Percentiles rank a stretch among this genome's conserved stretches.
phyloP scores from a whole-genome alignment of 2,888 invertebrate genomes.

The Copidosoma aretas region DNA sequence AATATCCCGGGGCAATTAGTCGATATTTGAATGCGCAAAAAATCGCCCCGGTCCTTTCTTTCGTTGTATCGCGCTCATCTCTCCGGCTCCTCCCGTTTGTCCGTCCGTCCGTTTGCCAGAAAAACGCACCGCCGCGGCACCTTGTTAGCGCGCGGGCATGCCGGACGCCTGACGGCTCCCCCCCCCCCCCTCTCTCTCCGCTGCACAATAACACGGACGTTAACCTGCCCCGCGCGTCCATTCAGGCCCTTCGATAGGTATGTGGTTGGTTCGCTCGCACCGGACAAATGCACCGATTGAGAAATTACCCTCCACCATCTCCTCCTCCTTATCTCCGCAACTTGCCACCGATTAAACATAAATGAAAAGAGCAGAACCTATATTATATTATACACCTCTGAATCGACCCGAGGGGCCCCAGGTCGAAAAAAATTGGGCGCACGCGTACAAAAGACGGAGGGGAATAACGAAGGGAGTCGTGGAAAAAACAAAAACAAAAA shows the following conservation, averaged over 20 bases:
- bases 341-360: slow-evolving; percentile 2
- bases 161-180: slow-evolving; percentile 31
- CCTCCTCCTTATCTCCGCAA: neutral
- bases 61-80: slow-evolving; percentile 48
- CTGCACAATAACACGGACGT: slow-evolving; percentile 59
- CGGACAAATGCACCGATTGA: slow-evolving; percentile 30
- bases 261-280: too few species aligned
- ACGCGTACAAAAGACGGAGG: too few species aligned
- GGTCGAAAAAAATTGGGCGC: too few species aligned
- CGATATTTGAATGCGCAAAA: slow-evolving; percentile 63
- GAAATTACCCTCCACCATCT: slow-evolving; percentile 6
- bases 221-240: slow-evolving; percentile 48
- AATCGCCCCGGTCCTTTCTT: slow-evolving; percentile 52
- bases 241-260: neutral
- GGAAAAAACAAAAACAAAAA: too few species aligned
- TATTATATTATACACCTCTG: too few species aligned
- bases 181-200: slow-evolving; percentile 37
- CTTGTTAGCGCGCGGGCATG: slow-evolving; percentile 61
- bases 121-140: slow-evolving; percentile 54
- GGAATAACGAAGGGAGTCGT: too few species aligned
- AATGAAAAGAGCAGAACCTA: slow-evolving; percentile 4
- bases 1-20: slow-evolving; percentile 57
- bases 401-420: too few species aligned
- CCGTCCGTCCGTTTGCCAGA: slow-evolving; percentile 27
- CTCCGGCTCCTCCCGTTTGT: slow-evolving; percentile 1